These are phyloP conservation scores for Heliothis subflexa DNA, from an alignment of 1,140 invertebrate genomes.

Conservation along the genomic window DNA sequence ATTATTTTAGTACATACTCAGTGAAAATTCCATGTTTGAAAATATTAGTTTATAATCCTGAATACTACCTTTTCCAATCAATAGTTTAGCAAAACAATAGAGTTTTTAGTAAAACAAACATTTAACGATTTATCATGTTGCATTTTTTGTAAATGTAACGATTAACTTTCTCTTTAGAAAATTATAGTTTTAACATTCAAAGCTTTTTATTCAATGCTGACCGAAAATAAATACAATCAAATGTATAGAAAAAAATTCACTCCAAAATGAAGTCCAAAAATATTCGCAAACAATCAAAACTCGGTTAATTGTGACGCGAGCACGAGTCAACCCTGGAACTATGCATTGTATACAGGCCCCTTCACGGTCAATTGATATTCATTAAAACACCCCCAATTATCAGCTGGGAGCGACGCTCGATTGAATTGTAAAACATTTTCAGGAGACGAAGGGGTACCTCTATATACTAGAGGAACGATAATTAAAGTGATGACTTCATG, in stretches of 20 bases:
- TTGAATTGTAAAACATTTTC: slow-evolving; percentile 69
- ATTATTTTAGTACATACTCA: too few relatives aligned
- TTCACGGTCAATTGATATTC: slow-evolving; percentile 56
- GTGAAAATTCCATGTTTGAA: too few relatives aligned
- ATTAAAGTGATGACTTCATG: background rate
- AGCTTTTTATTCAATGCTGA: too few relatives aligned
- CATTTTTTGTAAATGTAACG: too few relatives aligned
- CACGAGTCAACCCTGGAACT: slow-evolving; percentile 2
- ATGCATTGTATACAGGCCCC: slow-evolving; percentile 3
- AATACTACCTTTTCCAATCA: too few relatives aligned
- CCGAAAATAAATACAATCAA: background rate
- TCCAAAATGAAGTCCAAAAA: background rate
- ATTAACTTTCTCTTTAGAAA: too few relatives aligned
- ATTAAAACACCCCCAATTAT: slow-evolving; percentile 63
- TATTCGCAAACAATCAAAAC: slow-evolving; percentile 18
- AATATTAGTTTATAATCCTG: too few relatives aligned
- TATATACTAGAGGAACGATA: slow-evolving; percentile 28
- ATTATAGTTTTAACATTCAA: too few relatives aligned
- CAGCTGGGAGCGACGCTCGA: slow-evolving; percentile 60
- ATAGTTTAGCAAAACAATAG: too few relatives aligned
- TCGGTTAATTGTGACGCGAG: background rate
- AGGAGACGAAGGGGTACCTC: slow-evolving; percentile 35
- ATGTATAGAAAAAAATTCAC: background rate
- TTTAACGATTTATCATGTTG: too few relatives aligned
- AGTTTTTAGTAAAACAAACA: too few relatives aligned